Conservation (phyloP, 2,888 invertebrate genomes). For the Lissonota sp. region DNA sequence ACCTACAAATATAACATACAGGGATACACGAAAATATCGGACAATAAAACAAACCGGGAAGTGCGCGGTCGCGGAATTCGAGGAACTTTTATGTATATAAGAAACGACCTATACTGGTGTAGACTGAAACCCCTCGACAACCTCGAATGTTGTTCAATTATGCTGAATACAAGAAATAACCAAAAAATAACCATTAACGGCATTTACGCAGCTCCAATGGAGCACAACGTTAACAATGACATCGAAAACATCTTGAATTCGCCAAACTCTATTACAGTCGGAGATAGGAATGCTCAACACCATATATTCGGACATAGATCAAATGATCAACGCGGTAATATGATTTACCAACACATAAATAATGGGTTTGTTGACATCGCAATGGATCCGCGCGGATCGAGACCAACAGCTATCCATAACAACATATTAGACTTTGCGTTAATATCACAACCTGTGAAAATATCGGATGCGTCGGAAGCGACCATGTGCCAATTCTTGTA, state of each 20-base stretch:
- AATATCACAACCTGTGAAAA: slow-evolving; percentile 27
- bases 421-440: slow-evolving; percentile 33
- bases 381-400: slow-evolving; percentile 7
- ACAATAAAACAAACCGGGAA: slow-evolving; percentile 24
- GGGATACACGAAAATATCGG: slow-evolving; percentile 28
- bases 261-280: slow-evolving; percentile 29
- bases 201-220: slow-evolving; percentile 16
- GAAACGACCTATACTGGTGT: slow-evolving; percentile 24
- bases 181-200: slow-evolving; percentile 34
- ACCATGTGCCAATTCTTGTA: slow-evolving; percentile 42
- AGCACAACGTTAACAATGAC: slow-evolving; percentile 22
- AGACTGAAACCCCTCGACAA: slow-evolving; percentile 2
- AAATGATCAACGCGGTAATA: slow-evolving; percentile 18
- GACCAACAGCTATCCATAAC: neutral
- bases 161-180: slow-evolving; percentile 11
- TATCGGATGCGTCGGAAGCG: slow-evolving; percentile 27
- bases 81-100: slow-evolving; percentile 27
- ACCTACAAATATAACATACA: slow-evolving; percentile 33
- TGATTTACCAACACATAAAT: slow-evolving; percentile 5
- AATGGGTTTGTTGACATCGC: slow-evolving; percentile 18
- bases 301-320: slow-evolving; percentile 13
- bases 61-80: slow-evolving; percentile 6
- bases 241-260: slow-evolving; percentile 15
- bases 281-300: slow-evolving; percentile 31
- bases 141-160: slow-evolving; percentile 23